These are phyloP conservation scores for Staurois parvus DNA, from an alignment of 2,797 vertebrate genomes.

Conservation along the genomic window DNA sequence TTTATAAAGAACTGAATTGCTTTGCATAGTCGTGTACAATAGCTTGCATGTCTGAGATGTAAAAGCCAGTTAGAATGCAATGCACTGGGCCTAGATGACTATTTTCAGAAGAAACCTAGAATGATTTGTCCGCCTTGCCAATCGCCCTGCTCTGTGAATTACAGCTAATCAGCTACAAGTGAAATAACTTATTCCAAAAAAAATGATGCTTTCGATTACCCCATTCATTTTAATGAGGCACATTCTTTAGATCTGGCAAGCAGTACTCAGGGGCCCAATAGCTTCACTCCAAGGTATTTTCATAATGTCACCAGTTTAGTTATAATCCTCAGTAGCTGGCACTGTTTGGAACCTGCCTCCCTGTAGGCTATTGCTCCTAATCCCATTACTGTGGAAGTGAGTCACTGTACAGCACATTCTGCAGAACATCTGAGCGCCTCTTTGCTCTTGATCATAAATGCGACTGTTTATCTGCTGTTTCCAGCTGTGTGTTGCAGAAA, in stretches of 20 bases:
- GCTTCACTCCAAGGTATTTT: conserved; percentile 73
- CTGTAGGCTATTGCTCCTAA: conserved; percentile 76
- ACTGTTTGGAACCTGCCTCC: conserved; percentile 77
- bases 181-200: conserved; percentile 65
- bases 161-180: conserved; percentile 64
- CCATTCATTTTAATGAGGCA: conserved; percentile 69
- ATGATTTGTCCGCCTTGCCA: conserved; percentile 45
- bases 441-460: conserved; percentile 76
- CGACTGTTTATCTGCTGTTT: conserved; percentile 82
- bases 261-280: conserved; percentile 65
- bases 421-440: conserved; percentile 73
- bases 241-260: conserved; percentile 70
- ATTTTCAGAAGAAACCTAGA: conserved; percentile 32
- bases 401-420: conserved; percentile 75
- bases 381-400: conserved; percentile 74
- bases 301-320: conserved; percentile 71
- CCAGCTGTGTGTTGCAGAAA: conserved; percentile 83
- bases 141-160: conserved; percentile 57
- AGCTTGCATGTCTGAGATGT: conserved; percentile 14
- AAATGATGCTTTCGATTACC: conserved; percentile 61
- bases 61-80: conserved; percentile 1
- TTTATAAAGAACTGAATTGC: conserved; percentile 27
- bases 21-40: conserved; percentile 29
- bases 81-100: conserved; percentile 18
- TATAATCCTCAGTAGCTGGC: conserved; percentile 72